Evolutionary conservation across 2,797 vertebrate genomes (phyloP), one percentile per base, ranked within the genome.

Genomic region (Macropus fuliginosus): DNA sequence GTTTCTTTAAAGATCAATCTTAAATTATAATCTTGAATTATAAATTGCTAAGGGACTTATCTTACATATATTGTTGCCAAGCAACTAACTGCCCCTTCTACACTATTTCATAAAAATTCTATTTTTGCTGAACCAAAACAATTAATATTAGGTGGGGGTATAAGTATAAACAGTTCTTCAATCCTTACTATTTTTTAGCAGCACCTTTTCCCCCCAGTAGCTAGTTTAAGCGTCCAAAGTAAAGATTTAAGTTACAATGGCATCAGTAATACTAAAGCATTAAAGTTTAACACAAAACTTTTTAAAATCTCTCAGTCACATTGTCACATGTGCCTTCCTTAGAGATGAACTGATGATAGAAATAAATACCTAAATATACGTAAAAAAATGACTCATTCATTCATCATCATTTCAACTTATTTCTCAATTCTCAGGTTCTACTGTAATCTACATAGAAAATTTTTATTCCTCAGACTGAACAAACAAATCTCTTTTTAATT

Each of bases 361-460:
- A 74, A 74, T 21, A 40, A 56, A 56, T 27, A 56, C 18, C 66
- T 74, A 74, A 40, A 10, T n/a, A 66, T 74, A 74, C 24, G 18
- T 74, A 74, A 74, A 74, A 40, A 55, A 34, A 34, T 62, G 31
- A 74, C 18, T 74, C 66, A 74, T 74, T 74, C 18, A 74, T 40
- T 74, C 5, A 74, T n/a, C 28, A 66, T 66, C 2, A 74, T 74
- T 74, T 74, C 66, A 74, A 40, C n/a, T 2, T 74, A 74, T 18
- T 74, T 74, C 66, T 0, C 14, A 59, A 87, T 94, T 96, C 52
- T 89, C 90, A 96, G 92, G n/a, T 93, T 93, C 3, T 91, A 10
- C 5, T 92, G 21, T 27, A 91, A 95, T 94, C 81, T 94, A 96
- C 2, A 93, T 92, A 46, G 14, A 93, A 55, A 90, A 94, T 89